A percentile compares a stretch with the other conserved stretches of the same genome.
Evolutionary conservation across 2,113 vertebrate genomes (phyloP).

Genomic region (Origma solitaria): DNA sequence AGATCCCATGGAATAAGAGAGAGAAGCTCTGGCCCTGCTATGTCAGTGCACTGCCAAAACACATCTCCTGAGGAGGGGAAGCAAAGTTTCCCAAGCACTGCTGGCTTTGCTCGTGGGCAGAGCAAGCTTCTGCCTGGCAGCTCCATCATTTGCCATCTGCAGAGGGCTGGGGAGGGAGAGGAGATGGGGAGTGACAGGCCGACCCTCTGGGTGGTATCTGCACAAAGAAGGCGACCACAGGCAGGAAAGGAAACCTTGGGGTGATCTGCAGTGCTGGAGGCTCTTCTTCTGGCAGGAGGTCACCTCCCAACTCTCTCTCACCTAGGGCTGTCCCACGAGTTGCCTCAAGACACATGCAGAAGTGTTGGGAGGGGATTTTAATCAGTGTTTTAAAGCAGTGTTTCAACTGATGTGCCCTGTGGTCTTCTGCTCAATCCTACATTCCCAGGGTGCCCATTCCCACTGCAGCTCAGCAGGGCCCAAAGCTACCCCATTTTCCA

Average conservation of each 20-base stretch:
- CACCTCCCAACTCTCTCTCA: neutral
- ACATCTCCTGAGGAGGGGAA: neutral
- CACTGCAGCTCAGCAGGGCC: neutral
- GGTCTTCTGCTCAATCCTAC: neutral
- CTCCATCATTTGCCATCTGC: neutral
- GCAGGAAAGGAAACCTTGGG: neutral
- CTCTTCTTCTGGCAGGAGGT: neutral
- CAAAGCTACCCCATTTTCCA: neutral
- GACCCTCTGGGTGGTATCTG: neutral
- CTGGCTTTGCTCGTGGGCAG: neutral
- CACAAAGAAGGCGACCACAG: neutral
- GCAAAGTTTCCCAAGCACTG: neutral
- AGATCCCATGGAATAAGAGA: neutral
- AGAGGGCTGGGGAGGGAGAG: neutral
- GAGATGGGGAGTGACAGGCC: neutral
- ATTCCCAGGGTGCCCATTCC: neutral
- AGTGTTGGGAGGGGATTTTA: neutral
- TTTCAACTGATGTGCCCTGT: neutral
- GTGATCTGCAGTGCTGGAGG: neutral
- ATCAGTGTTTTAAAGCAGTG: neutral
- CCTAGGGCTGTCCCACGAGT: neutral
- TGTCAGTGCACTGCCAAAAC: neutral
- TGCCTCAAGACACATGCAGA: neutral
- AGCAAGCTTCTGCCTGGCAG: neutral
- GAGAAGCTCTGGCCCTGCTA: neutral